phyloP scores from a whole-genome alignment of 2,888 invertebrate genomes.

The Plebejus argus region DNA sequence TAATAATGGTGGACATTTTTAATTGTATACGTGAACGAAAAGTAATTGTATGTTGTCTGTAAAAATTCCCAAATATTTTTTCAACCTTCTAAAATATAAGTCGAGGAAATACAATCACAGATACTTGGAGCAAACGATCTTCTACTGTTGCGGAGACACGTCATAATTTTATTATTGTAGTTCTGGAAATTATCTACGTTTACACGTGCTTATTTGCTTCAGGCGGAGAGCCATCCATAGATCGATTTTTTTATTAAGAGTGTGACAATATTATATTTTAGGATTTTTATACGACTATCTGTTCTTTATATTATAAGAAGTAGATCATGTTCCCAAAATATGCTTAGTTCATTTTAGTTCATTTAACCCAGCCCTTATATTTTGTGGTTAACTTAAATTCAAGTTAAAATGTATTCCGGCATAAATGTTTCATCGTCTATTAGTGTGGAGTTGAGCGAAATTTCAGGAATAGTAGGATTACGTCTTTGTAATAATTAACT shows the following conservation, averaged over 20 bases:
- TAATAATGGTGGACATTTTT: constrained; percentile 3
- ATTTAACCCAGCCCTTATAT: not conserved
- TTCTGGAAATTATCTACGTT: too few species aligned
- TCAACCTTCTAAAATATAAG: not conserved
- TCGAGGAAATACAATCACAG: not conserved
- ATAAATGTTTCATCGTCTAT: constrained; percentile 8
- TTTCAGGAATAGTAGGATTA: constrained; percentile 25
- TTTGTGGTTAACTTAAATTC: not conserved
- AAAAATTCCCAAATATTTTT: not conserved
- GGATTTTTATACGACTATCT: too few species aligned
- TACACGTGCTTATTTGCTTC: too few species aligned
- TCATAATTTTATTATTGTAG: too few species aligned
- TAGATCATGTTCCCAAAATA: not conserved
- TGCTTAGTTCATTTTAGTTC: too few species aligned
- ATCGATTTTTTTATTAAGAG: too few species aligned
- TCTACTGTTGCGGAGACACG: too few species aligned
- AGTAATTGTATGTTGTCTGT: constrained; percentile 2
- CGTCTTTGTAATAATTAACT: constrained; percentile 27
- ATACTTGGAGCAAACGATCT: not conserved
- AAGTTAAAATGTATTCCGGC: not conserved
- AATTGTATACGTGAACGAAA: constrained; percentile 3
- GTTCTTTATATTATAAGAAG: not conserved
- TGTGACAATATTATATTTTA: too few species aligned
- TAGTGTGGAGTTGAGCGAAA: constrained; percentile 6
- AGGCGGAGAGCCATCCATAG: too few species aligned